Conservation (phyloP, 2,797 vertebrate species). For the Argya squamiceps region DNA sequence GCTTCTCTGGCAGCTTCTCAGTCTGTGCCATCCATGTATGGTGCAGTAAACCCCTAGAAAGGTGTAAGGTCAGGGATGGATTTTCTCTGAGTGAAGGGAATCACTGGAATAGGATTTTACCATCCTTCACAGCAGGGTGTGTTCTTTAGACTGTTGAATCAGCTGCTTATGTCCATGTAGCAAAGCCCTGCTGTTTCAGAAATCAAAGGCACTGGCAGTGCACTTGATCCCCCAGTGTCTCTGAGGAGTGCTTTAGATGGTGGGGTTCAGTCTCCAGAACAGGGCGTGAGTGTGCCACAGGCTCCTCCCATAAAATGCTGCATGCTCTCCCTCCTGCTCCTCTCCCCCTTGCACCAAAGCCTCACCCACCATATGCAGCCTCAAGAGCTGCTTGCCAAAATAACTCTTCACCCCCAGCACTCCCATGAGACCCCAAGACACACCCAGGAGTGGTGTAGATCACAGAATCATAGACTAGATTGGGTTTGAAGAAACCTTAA, state of each 20-base stretch:
- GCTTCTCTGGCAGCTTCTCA: neutral
- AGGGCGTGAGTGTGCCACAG: neutral
- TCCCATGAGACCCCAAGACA: rapidly evolving
- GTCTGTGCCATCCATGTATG: neutral
- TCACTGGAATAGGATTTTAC: neutral
- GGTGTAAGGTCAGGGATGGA: neutral
- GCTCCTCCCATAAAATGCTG: rapidly evolving
- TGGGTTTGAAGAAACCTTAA: neutral
- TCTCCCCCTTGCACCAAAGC: neutral
- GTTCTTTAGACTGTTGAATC: neutral
- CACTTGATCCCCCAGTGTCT: neutral
- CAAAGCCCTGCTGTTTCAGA: neutral
- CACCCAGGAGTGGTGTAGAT: neutral
- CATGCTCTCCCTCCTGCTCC: rapidly evolving
- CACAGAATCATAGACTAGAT: neutral
- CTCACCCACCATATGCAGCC: neutral
- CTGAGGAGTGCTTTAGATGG: neutral
- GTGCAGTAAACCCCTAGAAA: neutral
- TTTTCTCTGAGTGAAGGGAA: slow-evolving; percentile 12
- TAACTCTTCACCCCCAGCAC: neutral
- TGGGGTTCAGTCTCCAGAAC: neutral
- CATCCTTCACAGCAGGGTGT: neutral
- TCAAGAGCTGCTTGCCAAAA: neutral
- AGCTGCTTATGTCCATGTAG: neutral
- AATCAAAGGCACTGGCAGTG: neutral